phyloP scores from a whole-genome alignment of 1,140 invertebrate species.

The Pogonomyrmex barbatus region DNA sequence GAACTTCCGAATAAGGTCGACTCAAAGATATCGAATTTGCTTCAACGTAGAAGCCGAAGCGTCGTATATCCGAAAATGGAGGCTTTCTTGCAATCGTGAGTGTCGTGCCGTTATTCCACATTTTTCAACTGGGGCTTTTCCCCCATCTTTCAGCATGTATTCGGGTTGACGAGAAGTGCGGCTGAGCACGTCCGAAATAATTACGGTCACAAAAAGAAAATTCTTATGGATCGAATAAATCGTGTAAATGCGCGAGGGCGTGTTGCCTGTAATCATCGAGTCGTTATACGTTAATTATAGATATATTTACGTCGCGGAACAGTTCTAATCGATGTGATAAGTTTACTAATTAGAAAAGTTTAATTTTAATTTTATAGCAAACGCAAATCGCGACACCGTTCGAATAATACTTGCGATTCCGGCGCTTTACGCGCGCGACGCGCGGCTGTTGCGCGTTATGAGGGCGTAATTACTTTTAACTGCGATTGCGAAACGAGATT shows the following conservation, averaged over 20 bases:
- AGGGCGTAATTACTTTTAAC: slow-evolving; percentile 51
- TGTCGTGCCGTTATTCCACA: slow-evolving; percentile 57
- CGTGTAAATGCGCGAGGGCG: background rate
- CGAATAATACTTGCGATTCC: background rate
- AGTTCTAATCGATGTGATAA: no score
- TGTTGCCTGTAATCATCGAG: background rate
- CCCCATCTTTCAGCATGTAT: slow-evolving; percentile 22
- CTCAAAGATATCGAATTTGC: slow-evolving; percentile 77
- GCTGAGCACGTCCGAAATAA: background rate
- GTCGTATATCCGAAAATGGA: slow-evolving; percentile 84
- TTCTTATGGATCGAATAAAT: background rate
- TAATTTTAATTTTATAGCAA: slow-evolving; percentile 2
- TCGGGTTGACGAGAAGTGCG: slow-evolving; percentile 2
- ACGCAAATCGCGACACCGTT: background rate
- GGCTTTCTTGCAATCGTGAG: slow-evolving; percentile 84
- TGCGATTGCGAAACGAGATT: slow-evolving; percentile 29
- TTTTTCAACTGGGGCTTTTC: slow-evolving; percentile 35
- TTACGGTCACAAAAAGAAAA: background rate
- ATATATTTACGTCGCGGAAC: background rate
- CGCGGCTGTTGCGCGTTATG: slow-evolving; percentile 30
- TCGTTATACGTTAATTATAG: background rate
- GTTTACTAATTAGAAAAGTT: background rate
- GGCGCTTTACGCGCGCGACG: background rate
- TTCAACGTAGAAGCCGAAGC: slow-evolving; percentile 82
- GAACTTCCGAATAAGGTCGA: slow-evolving; percentile 84